Conservation (phyloP, 1,140 invertebrate species). For the Scaptomyza graminum region DNA sequence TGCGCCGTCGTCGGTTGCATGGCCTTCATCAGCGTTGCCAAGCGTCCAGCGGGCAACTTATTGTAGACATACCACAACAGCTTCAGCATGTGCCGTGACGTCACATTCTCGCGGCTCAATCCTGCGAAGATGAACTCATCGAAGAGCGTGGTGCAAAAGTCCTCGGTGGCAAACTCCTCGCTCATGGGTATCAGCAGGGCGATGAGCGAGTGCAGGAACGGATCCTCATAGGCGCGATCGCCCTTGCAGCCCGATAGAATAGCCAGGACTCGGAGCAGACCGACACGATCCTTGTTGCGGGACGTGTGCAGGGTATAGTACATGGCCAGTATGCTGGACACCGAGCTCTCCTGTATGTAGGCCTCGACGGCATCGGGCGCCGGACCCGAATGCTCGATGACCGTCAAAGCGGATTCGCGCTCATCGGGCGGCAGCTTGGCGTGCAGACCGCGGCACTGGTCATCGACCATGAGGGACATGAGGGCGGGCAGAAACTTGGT, state of each 20-base stretch:
- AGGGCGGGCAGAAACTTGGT: constrained; percentile 97
- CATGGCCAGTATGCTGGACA: constrained; percentile 96
- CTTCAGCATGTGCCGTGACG: constrained; percentile 94
- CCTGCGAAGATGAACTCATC: constrained; percentile 98
- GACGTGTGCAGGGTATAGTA: constrained; percentile 96
- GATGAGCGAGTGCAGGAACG: constrained; percentile 95
- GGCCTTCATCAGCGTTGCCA: constrained; percentile 93
- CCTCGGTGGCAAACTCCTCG: constrained; percentile 96
- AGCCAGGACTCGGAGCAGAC: constrained; percentile 93
- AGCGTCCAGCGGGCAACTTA: constrained; percentile 91
- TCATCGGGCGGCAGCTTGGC: constrained; percentile 96
- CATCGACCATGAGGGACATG: constrained; percentile 98
- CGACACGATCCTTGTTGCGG: constrained; percentile 92
- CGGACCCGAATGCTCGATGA: constrained; percentile 97
- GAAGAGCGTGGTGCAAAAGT: constrained; percentile 97
- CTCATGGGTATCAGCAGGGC: constrained; percentile 93
- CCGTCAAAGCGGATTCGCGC: constrained; percentile 94
- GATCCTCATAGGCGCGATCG: constrained; percentile 96
- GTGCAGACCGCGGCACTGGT: constrained; percentile 95
- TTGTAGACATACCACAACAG: constrained; percentile 96
- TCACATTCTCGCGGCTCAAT: constrained; percentile 94
- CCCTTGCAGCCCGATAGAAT: constrained; percentile 95
- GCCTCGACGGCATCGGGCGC: constrained; percentile 96
- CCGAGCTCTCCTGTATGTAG: constrained; percentile 94
- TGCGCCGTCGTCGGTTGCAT: constrained; percentile 93